These are phyloP conservation scores for Dascyllus trimaculatus DNA, from an alignment of 2,113 vertebrate genomes.

Conservation along the genomic window DNA sequence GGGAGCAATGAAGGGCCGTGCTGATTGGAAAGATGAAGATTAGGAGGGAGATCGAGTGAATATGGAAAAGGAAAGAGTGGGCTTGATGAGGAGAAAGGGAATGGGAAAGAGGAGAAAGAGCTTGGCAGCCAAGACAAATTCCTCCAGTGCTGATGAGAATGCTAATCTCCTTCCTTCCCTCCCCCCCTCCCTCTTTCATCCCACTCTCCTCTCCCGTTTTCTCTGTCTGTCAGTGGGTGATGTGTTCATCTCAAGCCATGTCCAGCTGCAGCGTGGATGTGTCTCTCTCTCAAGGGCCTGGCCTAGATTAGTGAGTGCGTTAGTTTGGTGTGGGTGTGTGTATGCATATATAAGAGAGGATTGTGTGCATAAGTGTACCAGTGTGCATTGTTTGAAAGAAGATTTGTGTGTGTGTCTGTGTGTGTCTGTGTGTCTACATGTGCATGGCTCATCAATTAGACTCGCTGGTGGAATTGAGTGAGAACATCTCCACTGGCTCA, in stretches of 20 bases:
- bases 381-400: conserved; percentile 56
- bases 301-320: conserved; percentile 57
- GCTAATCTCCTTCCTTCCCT: conserved; percentile 75
- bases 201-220: conserved; percentile 57
- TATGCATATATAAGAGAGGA: conserved; percentile 40
- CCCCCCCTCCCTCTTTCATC: conserved; percentile 59
- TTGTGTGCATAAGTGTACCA: conserved; percentile 40
- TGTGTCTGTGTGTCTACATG: not conserved
- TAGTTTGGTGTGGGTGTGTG: conserved; percentile 27
- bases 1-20: conserved; percentile 32
- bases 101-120: conserved; percentile 59
- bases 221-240: conserved; percentile 75
- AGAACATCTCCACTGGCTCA: conserved; percentile 63
- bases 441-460: conserved; percentile 72
- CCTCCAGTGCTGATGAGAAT: conserved; percentile 82
- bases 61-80: conserved; percentile 49
- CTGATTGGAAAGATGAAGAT: conserved; percentile 70
- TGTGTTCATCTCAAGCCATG: conserved; percentile 80
- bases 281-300: conserved; percentile 59
- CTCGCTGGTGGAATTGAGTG: conserved; percentile 65
- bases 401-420: conserved; percentile 25
- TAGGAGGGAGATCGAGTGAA: conserved; percentile 35
- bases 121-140: conserved; percentile 80
- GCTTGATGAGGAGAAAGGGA: conserved; percentile 69
- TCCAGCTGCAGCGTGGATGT: conserved; percentile 72